Evolutionary conservation across 2,888 invertebrate species (phyloP), one percentile per base, ranked within the genome.

Genomic region (Lasioglossum pauxillum): DNA sequence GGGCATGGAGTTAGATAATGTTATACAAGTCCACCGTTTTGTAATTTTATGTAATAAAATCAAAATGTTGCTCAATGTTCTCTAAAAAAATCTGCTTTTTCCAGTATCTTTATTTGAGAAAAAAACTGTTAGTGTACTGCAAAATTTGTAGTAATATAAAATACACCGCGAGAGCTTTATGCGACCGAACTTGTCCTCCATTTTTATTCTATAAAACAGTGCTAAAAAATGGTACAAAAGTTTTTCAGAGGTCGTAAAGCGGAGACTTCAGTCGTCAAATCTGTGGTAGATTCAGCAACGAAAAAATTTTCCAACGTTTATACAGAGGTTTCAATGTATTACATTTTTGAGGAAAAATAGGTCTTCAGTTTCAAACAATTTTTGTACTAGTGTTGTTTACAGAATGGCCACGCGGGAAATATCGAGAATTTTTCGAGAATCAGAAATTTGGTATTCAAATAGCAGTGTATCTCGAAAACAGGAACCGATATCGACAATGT

Each of bases 401-500:
- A 0, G 10, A n/a, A n/a, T n/a, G 12, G 12, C 12, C 12, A n/a
- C 12, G 12, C 12, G n/a, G 0, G 10, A 57, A 57, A 57, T n/a
- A 57, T n/a, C 1, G 12, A 57, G 1, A 12, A n/a, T n/a, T 1
- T 57, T 12, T 57, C 12, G 23, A n/a, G n/a, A 57, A n/a, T 57
- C n/a, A 57, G 53, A 53, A 10, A n/a, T 57, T n/a, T 57, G 57
- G n/a, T 57, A 57, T 57, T 57, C 57, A 57, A 57, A n/a, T 57
- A 12, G 10, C 53, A n/a, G 3, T 53, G 41, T 27, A 14, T 14
- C 71, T 12, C n/a, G n/a, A 41, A 71, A 71, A 38, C 41, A 41
- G 7, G 41, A 71, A 71, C n/a, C 71, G 41, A n/a, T 41, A 71
- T 41, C 14, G n/a, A n/a, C 41, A 16, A 41, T 5, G n/a, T 16